These are phyloP conservation scores for Thera britannica DNA, from an alignment of 2,888 invertebrate genomes.

Conservation along the genomic window DNA sequence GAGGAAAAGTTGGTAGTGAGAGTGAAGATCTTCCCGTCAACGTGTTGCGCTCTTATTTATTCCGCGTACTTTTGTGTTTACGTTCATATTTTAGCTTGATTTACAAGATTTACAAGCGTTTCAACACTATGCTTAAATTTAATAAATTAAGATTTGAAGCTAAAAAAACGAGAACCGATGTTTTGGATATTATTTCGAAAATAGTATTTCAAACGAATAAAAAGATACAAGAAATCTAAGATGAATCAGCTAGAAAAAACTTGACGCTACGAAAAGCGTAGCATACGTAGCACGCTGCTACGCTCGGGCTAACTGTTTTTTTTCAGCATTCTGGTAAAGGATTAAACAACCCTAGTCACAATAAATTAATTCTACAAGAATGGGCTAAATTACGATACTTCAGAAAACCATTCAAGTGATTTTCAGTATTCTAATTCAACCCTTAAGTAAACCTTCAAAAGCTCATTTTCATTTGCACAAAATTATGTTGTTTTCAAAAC, in stretches of 20 bases:
- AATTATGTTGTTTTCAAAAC: conserved; percentile 4
- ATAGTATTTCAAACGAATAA: not conserved
- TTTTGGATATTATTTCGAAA: too few relatives aligned
- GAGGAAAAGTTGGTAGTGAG: conserved; percentile 73
- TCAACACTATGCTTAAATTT: too few relatives aligned
- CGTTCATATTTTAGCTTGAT: conserved; percentile 36
- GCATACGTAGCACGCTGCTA: conserved; percentile 57
- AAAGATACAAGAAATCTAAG: not conserved
- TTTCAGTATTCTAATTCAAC: conserved; percentile 8
- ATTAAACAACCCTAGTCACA: not conserved
- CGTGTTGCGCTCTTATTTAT: conserved; percentile 73
- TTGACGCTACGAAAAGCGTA: conserved; percentile 54
- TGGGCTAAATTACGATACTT: not conserved
- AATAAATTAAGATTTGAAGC: too few relatives aligned
- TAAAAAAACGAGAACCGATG: too few relatives aligned
- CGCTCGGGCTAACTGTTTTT: conserved; percentile 31
- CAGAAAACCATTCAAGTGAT: not conserved
- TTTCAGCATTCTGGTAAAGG: not conserved
- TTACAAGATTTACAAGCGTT: not conserved
- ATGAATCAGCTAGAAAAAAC: conserved; percentile 22
- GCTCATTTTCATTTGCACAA: conserved; percentile 5
- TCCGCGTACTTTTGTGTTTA: conserved; percentile 55
- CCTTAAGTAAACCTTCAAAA: conserved; percentile 1
- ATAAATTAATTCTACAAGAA: not conserved
- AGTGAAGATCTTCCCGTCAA: conserved; percentile 73